These are phyloP conservation scores for Connochaetes taurinus DNA, from an alignment of 2,113 vertebrate species.

Conservation along the genomic window DNA sequence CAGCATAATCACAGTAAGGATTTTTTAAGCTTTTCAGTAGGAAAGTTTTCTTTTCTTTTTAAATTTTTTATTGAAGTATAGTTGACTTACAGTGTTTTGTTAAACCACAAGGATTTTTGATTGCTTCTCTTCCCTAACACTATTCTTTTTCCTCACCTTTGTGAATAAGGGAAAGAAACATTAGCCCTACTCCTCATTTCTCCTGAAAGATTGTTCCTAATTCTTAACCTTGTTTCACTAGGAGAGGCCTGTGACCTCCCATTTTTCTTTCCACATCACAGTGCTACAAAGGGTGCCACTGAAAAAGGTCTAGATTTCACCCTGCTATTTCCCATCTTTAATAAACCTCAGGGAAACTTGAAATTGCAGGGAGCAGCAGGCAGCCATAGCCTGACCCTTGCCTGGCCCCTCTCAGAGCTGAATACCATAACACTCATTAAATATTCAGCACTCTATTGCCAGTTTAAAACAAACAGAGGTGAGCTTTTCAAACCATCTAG, in stretches of 20 bases:
- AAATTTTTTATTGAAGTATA: neutral
- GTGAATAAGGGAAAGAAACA: neutral
- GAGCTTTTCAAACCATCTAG: slow-evolving; percentile 60
- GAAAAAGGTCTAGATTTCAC: neutral
- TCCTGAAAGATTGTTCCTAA: neutral
- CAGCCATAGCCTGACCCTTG: slow-evolving; percentile 36
- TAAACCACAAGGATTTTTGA: neutral
- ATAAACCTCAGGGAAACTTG: neutral
- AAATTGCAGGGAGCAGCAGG: slow-evolving; percentile 42
- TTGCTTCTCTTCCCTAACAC: neutral
- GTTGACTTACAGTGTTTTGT: neutral
- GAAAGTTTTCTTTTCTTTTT: neutral
- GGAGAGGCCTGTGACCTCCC: neutral
- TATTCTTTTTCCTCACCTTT: neutral
- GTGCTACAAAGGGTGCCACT: neutral
- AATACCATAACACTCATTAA: slow-evolving; percentile 47
- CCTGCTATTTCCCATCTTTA: neutral
- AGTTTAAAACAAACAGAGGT: slow-evolving; percentile 59
- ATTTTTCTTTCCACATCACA: neutral
- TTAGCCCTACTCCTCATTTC: neutral
- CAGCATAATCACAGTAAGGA: neutral
- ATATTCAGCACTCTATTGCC: slow-evolving; percentile 60
- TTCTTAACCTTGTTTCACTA: neutral
- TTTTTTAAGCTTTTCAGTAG: neutral
- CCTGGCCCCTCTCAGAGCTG: slow-evolving; percentile 1